These are phyloP conservation scores for Cochlearius cochlearius DNA, from an alignment of 2,113 vertebrate species.

Conservation along the genomic window DNA sequence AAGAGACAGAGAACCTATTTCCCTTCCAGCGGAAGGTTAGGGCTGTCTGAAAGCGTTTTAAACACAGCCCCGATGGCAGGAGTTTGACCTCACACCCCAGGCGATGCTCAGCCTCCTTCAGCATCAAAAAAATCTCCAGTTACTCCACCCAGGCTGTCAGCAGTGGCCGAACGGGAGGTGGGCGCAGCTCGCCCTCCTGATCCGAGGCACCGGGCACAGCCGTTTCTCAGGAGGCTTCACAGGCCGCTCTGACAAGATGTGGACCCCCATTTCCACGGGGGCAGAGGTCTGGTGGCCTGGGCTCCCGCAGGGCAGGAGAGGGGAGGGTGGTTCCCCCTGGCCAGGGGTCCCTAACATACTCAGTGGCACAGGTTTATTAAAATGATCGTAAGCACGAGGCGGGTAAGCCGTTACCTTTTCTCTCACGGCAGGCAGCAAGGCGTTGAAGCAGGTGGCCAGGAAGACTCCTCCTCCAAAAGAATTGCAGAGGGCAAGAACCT, in stretches of 20 bases:
- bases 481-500: slow-evolving; percentile 81
- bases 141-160: fast-evolving
- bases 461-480: slow-evolving; percentile 90
- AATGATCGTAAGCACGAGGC: too few species aligned
- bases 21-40: background rate
- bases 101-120: background rate
- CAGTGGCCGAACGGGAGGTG: fast-evolving
- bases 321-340: fast-evolving
- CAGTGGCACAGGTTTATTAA: background rate
- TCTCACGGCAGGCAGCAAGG: slow-evolving; percentile 85
- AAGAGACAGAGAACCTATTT: background rate
- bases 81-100: background rate
- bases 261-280: background rate
- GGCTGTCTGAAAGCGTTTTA: background rate
- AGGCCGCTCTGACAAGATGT: fast-evolving
- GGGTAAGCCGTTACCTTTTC: slow-evolving; percentile 75
- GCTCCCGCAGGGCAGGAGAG: background rate
- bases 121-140: background rate
- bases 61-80: fast-evolving
- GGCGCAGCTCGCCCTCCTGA: fast-evolving
- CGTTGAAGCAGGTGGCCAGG: slow-evolving; percentile 92
- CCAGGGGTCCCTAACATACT: fast-evolving
- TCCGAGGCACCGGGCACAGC: background rate
- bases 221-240: background rate
- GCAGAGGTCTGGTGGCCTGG: background rate